Percentiles rank a stretch among this genome's conserved stretches.
phyloP scores from a whole-genome alignment of 2,888 invertebrate species.

The Lasioglossum zephyrum region DNA sequence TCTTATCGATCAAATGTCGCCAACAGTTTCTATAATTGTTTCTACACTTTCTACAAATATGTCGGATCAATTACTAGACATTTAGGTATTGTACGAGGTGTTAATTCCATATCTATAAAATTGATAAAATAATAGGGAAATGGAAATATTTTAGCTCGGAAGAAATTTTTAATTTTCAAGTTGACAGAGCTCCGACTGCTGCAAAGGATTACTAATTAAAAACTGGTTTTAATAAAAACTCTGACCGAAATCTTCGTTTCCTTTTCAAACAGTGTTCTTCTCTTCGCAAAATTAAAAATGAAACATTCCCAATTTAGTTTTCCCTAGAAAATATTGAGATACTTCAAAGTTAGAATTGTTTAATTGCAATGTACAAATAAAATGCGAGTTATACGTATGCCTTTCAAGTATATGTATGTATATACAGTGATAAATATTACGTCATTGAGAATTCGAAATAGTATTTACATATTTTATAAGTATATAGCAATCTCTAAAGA shows the following conservation, averaged over 20 bases:
- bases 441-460: conserved; percentile 1
- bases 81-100: too few relatives aligned
- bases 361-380: background rate
- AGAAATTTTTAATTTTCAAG: too few relatives aligned
- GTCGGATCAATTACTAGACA: too few relatives aligned
- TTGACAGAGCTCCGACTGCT: too few relatives aligned
- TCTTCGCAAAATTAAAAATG: background rate
- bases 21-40: background rate
- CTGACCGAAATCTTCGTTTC: background rate
- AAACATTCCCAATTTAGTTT: background rate
- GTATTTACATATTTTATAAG: background rate
- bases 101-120: too few relatives aligned
- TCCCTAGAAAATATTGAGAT: conserved; percentile 1
- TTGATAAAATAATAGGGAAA: too few relatives aligned
- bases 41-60: background rate
- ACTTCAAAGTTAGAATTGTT: conserved; percentile 16
- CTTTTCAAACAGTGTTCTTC: background rate
- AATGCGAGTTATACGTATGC: background rate
- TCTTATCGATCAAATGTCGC: background rate
- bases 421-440: conserved; percentile 21
- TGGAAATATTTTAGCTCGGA: too few relatives aligned
- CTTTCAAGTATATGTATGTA: background rate
- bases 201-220: too few relatives aligned
- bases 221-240: background rate
- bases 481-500: conserved; percentile 18